Conservation (phyloP, 2,888 invertebrate genomes). For the Limnephilus lunatus region DNA sequence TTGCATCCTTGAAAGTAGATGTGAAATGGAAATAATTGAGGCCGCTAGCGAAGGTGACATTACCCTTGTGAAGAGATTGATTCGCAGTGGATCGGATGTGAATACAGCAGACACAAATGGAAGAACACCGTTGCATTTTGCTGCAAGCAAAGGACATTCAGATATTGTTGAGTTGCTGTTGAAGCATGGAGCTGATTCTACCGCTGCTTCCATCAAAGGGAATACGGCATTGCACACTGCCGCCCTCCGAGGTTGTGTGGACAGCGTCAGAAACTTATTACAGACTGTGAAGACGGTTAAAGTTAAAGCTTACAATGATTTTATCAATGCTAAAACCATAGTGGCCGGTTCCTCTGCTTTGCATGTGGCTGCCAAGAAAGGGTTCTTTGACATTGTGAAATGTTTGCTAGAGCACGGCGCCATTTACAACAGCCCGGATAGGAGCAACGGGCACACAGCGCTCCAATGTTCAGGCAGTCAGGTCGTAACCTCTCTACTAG, state of each 20-base stretch:
- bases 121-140: constrained; percentile 11
- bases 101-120: constrained; percentile 3
- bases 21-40: neutral
- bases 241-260: neutral
- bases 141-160: neutral
- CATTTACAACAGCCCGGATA: neutral
- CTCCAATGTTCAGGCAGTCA: constrained; percentile 3
- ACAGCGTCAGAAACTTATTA: neutral
- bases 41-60: neutral
- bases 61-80: neutral
- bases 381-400: neutral
- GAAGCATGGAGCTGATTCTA: constrained; percentile 17
- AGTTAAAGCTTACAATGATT: neutral
- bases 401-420: constrained; percentile 8
- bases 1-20: neutral
- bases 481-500: neutral
- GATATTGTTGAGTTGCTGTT: constrained; percentile 9
- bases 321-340: constrained; percentile 7
- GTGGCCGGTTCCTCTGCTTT: neutral
- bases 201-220: neutral
- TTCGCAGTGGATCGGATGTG: neutral
- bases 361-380: neutral
- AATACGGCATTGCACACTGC: constrained; percentile 10
- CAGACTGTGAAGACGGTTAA: neutral
- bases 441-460: neutral